Evolutionary conservation across 2,113 vertebrate genomes (phyloP), one percentile per base, ranked within the genome.

Genomic region (Irena cyanogastra): DNA sequence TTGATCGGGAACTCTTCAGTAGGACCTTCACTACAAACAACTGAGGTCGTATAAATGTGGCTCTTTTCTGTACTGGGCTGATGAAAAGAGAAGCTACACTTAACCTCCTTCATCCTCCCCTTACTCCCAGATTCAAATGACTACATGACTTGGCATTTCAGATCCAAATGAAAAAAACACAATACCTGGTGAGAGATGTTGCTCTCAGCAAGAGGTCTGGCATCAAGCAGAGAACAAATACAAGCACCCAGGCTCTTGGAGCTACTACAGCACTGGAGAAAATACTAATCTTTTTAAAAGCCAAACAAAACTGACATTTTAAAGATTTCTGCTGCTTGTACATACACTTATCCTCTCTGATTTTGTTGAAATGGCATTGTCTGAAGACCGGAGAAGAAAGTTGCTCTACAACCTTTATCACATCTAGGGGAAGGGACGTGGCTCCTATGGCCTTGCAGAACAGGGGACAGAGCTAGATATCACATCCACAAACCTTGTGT

Each of bases 31-130:
- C 44, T 87, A 95, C 52, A 88, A 56, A 93, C 68, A 74, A 90
- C n/a, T 74, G 66, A 97, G 50, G 90, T 70, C 33, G 3, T 19
- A 91, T 56, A 95, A 94, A 95, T 88, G 95, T 68, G 64, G 71
- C 95, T 96, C 96, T 97, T 97, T 98, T 94, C 93, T 96, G 96
- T 59, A 88, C 69, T 63, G 81, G 31, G 92, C 91, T 70, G 24
- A 93, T 97, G 94, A 96, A 93, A 97, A 97, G 72, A 97, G 94
- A 92, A 94, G 89, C 87, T 94, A 75, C 91, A 91, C 41, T 97
- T 97, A 97, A 97, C 74, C 61, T 94, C 59, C 77, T 97, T 78
- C 95, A 90, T 88, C 95, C 89, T 94, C 80, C 91, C 93, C 90
- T 89, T 56, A 16, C 44, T 83, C 52, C 61, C 77, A 85, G 74